Conservation (phyloP, 2,888 invertebrate species). For the Stegana nigrithorax region DNA sequence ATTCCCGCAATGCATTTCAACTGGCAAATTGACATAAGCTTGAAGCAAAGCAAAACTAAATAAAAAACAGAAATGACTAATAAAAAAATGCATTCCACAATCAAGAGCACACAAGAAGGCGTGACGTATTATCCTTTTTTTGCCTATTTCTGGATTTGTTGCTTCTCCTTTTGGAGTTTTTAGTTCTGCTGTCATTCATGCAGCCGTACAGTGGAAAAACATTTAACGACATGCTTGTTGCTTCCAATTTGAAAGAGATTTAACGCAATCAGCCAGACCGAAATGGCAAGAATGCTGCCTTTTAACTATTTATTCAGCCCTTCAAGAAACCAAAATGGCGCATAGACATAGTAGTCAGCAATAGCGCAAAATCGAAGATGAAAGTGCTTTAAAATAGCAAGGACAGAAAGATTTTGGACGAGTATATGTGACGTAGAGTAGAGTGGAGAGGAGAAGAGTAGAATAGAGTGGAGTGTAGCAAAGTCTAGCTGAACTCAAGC, state of each 20-base stretch:
- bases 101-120: neutral
- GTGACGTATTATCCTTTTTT: neutral
- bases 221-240: slow-evolving; percentile 1
- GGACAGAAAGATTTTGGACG: too few relatives aligned
- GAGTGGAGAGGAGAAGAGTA: slow-evolving; percentile 4
- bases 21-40: slow-evolving; percentile 1
- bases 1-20: slow-evolving; percentile 14
- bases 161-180: neutral
- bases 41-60: neutral
- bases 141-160: neutral
- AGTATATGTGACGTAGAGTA: too few relatives aligned
- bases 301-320: neutral
- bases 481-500: neutral
- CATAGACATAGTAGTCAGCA: neutral
- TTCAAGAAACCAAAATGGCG: neutral
- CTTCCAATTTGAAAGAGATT: slow-evolving; percentile 9
- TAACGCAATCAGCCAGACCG: slow-evolving; percentile 4
- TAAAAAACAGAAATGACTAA: neutral
- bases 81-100: slow-evolving; percentile 1
- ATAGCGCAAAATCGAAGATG: too few relatives aligned
- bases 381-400: slow-evolving; percentile 13
- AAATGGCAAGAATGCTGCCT: neutral
- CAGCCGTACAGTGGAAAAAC: slow-evolving; percentile 2
- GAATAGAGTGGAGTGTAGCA: slow-evolving; percentile 26
- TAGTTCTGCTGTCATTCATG: neutral